phyloP scores from a whole-genome alignment of 1,140 invertebrate species.

The Orchestia grillus region DNA sequence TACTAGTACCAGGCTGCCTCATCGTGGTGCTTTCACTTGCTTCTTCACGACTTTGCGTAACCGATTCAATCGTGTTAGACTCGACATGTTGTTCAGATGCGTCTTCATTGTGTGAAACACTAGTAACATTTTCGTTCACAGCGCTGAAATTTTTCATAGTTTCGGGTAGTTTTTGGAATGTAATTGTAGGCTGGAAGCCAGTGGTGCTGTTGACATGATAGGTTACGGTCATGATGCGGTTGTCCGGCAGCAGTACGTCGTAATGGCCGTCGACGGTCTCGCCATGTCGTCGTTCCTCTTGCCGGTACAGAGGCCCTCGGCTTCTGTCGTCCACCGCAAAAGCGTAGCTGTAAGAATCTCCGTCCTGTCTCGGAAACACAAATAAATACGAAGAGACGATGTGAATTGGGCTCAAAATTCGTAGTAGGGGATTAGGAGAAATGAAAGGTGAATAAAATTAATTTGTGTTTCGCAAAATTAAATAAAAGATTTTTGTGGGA shows the following conservation, averaged over 20 bases:
- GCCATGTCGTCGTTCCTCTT: not conserved
- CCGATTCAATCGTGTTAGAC: too few relatives aligned
- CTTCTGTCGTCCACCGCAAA: not conserved
- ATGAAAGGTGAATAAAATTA: too few relatives aligned
- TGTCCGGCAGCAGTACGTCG: not conserved
- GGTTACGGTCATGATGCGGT: slow-evolving; percentile 13
- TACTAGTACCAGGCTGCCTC: too few relatives aligned
- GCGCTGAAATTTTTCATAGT: not conserved
- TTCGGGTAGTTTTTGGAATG: not conserved
- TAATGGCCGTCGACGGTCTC: slow-evolving; percentile 3
- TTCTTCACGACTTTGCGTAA: too few relatives aligned
- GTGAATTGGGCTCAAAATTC: too few relatives aligned
- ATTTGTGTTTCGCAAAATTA: too few relatives aligned
- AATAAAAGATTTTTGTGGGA: too few relatives aligned
- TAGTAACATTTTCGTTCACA: not conserved
- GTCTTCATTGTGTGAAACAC: not conserved
- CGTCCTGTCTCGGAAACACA: not conserved
- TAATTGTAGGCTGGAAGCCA: not conserved
- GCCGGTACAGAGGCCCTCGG: not conserved
- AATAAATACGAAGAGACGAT: too few relatives aligned
- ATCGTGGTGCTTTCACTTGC: too few relatives aligned
- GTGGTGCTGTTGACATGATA: slow-evolving; percentile 5
- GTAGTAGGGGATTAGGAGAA: too few relatives aligned
- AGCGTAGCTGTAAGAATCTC: not conserved
- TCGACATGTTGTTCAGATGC: too few relatives aligned